These are phyloP conservation scores for Cotesia vestalis DNA, from an alignment of 1,140 invertebrate species.

Conservation along the genomic window DNA sequence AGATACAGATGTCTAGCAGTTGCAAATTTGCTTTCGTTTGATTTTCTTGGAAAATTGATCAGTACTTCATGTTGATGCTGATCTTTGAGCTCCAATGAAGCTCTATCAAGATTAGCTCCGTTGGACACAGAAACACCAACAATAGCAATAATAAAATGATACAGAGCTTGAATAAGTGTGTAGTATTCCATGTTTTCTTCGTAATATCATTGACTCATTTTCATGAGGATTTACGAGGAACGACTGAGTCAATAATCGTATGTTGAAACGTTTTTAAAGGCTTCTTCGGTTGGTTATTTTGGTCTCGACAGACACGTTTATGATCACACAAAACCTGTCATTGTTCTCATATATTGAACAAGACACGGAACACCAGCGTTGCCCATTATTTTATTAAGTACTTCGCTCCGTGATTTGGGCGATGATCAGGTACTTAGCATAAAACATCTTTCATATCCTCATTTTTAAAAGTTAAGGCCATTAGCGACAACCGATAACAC, in stretches of 20 bases:
- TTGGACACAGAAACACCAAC: background rate
- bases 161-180: background rate
- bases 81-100: background rate
- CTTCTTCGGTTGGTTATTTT: constrained; percentile 14
- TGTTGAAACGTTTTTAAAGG: constrained; percentile 34
- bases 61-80: constrained; percentile 37
- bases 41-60: constrained; percentile 43
- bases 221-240: constrained; percentile 16
- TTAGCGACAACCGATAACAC: constrained; percentile 31
- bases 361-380: constrained; percentile 37
- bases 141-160: background rate
- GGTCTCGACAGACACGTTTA: background rate
- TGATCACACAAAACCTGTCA: constrained; percentile 15
- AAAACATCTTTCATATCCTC: constrained; percentile 49
- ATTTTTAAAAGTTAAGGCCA: constrained; percentile 41
- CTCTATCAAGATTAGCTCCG: constrained; percentile 16
- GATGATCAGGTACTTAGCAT: constrained; percentile 51
- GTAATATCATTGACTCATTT: background rate
- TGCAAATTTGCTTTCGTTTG: constrained; percentile 34
- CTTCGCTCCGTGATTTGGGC: constrained; percentile 48
- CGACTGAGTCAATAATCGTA: constrained; percentile 23
- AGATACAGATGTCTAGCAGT: constrained; percentile 41
- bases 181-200: background rate
- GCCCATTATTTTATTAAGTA: constrained; percentile 50
- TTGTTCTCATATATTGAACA: constrained; percentile 16